These are phyloP conservation scores for Sceliomorpha sp. DNA, from an alignment of 2,888 invertebrate genomes.

Conservation along the genomic window DNA sequence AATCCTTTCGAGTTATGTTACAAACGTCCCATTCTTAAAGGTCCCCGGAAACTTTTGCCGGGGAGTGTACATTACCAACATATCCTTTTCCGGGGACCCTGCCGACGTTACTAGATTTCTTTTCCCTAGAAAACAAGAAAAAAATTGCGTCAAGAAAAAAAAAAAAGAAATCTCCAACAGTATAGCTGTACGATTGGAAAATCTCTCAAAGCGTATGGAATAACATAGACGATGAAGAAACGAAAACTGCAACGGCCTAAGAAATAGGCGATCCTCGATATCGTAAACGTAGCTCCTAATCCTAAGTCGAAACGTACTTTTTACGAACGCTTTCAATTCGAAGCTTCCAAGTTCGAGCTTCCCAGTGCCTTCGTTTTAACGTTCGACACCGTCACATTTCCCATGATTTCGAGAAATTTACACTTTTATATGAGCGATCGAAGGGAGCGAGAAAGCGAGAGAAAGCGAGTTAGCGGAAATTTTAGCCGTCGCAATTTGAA, in stretches of 20 bases:
- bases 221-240: slow-evolving; percentile 6
- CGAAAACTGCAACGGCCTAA: slow-evolving; percentile 37
- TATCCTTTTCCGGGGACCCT: slow-evolving; percentile 31
- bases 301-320: slow-evolving; percentile 21
- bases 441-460: no score
- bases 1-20: no score
- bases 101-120: neutral
- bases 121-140: no score
- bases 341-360: slow-evolving; percentile 50
- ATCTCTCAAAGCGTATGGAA: slow-evolving; percentile 9
- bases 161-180: no score
- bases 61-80: slow-evolving; percentile 19
- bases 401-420: slow-evolving; percentile 42
- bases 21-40: no score
- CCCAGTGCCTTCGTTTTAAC: slow-evolving; percentile 55
- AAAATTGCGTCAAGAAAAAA: no score
- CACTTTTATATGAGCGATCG: slow-evolving; percentile 55
- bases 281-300: slow-evolving; percentile 32
- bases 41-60: no score
- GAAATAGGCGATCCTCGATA: slow-evolving; percentile 29
- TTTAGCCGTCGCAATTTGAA: no score
- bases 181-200: no score
- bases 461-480: slow-evolving; percentile 32
- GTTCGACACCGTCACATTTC: slow-evolving; percentile 21
- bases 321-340: slow-evolving; percentile 42